Conservation (phyloP, 2,888 invertebrate genomes). For the Pimpla rufipes region DNA sequence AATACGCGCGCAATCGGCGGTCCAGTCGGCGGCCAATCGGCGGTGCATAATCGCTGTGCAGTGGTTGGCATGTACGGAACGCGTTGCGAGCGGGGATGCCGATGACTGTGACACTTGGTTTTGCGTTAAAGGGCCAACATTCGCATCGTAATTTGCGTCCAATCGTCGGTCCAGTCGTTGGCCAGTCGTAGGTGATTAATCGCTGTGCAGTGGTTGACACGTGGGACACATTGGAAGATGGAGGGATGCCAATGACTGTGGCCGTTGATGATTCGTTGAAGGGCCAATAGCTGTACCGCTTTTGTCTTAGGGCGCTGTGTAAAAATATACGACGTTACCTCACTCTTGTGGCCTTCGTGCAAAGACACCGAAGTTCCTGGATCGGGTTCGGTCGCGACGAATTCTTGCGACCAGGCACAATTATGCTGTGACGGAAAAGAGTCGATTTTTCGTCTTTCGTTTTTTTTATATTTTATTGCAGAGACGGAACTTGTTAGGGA, state of each 20-base stretch:
- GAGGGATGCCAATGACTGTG: not conserved
- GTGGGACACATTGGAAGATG: not conserved
- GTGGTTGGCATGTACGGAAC: not conserved
- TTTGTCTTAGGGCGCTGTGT: not conserved
- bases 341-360: slow-evolving; percentile 16
- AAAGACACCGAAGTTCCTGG: slow-evolving; percentile 12
- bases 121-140: not conserved
- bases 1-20: not conserved
- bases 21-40: slow-evolving; percentile 8
- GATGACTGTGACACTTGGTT: not conserved
- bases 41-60: not conserved
- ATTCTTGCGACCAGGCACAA: slow-evolving; percentile 8
- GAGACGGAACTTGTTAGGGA: slow-evolving; percentile 2
- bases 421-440: slow-evolving; percentile 31
- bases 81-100: not conserved
- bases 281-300: not conserved
- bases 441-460: slow-evolving; percentile 2
- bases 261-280: not conserved
- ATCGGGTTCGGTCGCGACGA: not conserved
- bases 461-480: slow-evolving; percentile 1
- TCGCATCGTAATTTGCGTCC: not conserved
- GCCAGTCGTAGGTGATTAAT: not conserved
- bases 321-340: slow-evolving; percentile 10
- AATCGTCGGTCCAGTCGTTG: slow-evolving; percentile 9
- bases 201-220: not conserved